Evolutionary conservation across 2,797 vertebrate species (phyloP).

Genomic region (Bradypus variegatus): DNA sequence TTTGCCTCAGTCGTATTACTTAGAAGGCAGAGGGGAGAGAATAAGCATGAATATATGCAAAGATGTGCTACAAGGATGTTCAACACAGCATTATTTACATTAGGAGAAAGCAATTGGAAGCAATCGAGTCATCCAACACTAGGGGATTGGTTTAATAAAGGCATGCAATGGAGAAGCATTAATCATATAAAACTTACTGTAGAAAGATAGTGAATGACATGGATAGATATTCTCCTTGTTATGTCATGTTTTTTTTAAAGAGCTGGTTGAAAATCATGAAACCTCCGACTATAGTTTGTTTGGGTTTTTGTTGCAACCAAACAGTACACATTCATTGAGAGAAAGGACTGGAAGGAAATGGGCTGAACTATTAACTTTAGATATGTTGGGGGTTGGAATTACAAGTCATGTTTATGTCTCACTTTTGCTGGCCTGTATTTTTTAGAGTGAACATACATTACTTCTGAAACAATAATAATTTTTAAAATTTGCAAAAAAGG

Average conservation of each 20-base stretch:
- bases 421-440: no score
- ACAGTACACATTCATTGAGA: background rate
- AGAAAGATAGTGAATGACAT: background rate
- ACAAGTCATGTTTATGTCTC: rapidly evolving
- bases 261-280: background rate
- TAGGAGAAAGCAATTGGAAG: background rate
- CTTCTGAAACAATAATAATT: background rate
- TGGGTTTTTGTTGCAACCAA: background rate
- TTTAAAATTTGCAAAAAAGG: no score
- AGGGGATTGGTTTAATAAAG: no score
- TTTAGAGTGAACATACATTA: rapidly evolving
- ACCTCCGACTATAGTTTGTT: no score
- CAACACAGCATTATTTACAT: rapidly evolving
- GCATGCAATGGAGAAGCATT: no score
- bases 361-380: background rate
- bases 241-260: background rate
- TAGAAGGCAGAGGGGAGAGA: background rate
- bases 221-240: no score
- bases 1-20: background rate
- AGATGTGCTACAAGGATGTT: background rate
- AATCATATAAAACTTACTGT: background rate
- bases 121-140: background rate
- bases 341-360: background rate
- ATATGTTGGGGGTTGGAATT: background rate
- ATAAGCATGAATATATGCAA: rapidly evolving